Percentiles rank a stretch among this genome's conserved stretches.
These are phyloP conservation scores for Pimpla rufipes DNA, from an alignment of 2,888 invertebrate genomes.

Conservation along the genomic window DNA sequence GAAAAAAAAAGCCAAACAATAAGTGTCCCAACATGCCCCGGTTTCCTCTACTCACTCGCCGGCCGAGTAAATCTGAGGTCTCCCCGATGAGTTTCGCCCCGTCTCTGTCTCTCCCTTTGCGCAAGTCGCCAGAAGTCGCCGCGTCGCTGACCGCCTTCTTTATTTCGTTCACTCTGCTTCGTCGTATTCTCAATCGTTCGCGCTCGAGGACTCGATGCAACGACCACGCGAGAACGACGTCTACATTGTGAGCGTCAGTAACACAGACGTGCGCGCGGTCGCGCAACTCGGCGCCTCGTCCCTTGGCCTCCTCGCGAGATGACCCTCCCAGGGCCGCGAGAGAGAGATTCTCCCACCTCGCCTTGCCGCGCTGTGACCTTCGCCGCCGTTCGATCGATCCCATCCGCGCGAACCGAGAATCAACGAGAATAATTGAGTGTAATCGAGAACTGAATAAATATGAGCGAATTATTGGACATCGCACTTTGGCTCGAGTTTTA, in stretches of 20 bases:
- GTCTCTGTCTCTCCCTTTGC: slow-evolving; percentile 7
- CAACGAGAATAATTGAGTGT: slow-evolving; percentile 13
- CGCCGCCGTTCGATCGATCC: slow-evolving; percentile 69
- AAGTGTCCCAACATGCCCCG: too few relatives aligned
- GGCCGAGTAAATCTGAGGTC: slow-evolving; percentile 62
- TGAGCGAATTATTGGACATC: slow-evolving; percentile 46
- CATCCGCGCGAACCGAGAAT: slow-evolving; percentile 38
- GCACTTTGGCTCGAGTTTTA: slow-evolving; percentile 44
- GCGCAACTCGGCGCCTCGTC: slow-evolving; percentile 34
- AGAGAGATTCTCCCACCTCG: slow-evolving; percentile 50
- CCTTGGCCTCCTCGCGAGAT: slow-evolving; percentile 57
- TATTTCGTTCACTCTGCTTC: slow-evolving; percentile 23
- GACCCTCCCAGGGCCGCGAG: slow-evolving; percentile 68
- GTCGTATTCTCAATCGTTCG: slow-evolving; percentile 34
- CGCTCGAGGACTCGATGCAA: slow-evolving; percentile 35
- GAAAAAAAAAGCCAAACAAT: too few relatives aligned
- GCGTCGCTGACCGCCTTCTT: slow-evolving; percentile 28
- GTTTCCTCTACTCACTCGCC: too few relatives aligned
- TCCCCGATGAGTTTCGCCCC: slow-evolving; percentile 39
- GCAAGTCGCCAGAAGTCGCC: slow-evolving; percentile 19
- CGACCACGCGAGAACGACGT: slow-evolving; percentile 18
- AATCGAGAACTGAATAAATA: slow-evolving; percentile 21
- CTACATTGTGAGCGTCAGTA: slow-evolving; percentile 26
- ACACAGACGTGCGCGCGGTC: slow-evolving; percentile 18
- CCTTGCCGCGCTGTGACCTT: slow-evolving; percentile 69